Conservation (phyloP, 2,888 invertebrate species). For the Achlya flavicornis region DNA sequence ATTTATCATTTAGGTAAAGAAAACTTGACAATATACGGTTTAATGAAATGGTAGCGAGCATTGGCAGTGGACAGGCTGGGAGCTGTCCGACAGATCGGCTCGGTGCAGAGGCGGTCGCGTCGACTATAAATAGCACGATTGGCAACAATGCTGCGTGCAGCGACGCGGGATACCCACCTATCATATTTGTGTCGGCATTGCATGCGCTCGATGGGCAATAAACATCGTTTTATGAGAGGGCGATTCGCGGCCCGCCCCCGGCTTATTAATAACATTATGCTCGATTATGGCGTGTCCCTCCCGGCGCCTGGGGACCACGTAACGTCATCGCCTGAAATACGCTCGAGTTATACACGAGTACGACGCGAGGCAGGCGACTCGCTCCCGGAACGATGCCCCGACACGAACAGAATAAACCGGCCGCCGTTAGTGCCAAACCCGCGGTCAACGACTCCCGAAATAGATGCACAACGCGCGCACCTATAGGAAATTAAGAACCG, state of each 20-base stretch:
- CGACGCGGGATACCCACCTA: constrained; percentile 14
- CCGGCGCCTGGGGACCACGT: constrained; percentile 56
- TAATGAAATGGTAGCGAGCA: no score
- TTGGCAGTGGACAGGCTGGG: neutral
- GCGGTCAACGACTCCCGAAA: constrained; percentile 83
- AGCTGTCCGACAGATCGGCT: constrained; percentile 9
- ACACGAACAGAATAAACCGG: constrained; percentile 61
- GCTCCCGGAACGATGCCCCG: constrained; percentile 50
- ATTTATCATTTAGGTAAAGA: neutral
- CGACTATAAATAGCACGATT: constrained; percentile 42
- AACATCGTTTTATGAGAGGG: constrained; percentile 57
- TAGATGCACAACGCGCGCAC: constrained; percentile 75
- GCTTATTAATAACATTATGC: constrained; percentile 67
- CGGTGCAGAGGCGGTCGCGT: constrained; percentile 22
- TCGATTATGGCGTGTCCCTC: constrained; percentile 57
- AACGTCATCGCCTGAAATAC: constrained; percentile 69
- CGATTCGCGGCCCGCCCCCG: constrained; percentile 57
- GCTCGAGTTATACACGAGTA: constrained; percentile 48
- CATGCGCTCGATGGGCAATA: constrained; percentile 57
- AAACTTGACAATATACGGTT: no score
- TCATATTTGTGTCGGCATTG: constrained; percentile 38
- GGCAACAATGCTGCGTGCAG: constrained; percentile 38
- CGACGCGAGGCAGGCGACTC: constrained; percentile 34
- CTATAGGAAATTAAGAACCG: constrained; percentile 76
- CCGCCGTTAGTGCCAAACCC: constrained; percentile 64